Conservation (phyloP, 2,797 vertebrate genomes). For the Glossophaga mutica region DNA sequence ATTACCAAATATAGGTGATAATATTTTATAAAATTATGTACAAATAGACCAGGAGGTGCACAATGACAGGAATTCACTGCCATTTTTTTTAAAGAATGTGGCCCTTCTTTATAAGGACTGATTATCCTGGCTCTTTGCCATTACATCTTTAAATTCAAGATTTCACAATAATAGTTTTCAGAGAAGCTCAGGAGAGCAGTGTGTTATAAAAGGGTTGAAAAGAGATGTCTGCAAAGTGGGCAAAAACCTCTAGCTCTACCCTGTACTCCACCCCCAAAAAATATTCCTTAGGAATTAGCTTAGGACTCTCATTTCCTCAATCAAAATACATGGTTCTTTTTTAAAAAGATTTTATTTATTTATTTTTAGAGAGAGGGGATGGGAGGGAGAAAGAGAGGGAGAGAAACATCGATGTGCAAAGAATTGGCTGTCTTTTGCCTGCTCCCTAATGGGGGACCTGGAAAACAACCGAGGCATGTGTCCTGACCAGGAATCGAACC, state of each 20-base stretch:
- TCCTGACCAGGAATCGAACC: no score
- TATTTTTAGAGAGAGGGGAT: no score
- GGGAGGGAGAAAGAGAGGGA: no score
- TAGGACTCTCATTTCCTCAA: not conserved
- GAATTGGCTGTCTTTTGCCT: no score
- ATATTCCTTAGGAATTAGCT: not conserved
- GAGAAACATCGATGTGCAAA: no score
- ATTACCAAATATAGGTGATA: not conserved
- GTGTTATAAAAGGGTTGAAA: not conserved
- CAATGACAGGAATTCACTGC: not conserved
- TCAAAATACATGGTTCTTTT: not conserved
- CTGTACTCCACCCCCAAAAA: not conserved
- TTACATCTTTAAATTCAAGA: conserved; percentile 2
- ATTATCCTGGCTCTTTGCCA: not conserved
- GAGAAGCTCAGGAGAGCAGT: not conserved
- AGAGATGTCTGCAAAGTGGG: not conserved
- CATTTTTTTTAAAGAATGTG: not conserved
- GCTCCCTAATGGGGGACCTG: no score
- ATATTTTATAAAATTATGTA: not conserved
- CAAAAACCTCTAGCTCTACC: not conserved
- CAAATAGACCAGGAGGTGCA: not conserved
- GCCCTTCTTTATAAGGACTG: not conserved
- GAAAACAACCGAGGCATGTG: no score
- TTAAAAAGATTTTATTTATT: no score
- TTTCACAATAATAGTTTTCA: not conserved